Conservation (phyloP, 1,140 invertebrate genomes). For the Drosophila repletoides region DNA sequence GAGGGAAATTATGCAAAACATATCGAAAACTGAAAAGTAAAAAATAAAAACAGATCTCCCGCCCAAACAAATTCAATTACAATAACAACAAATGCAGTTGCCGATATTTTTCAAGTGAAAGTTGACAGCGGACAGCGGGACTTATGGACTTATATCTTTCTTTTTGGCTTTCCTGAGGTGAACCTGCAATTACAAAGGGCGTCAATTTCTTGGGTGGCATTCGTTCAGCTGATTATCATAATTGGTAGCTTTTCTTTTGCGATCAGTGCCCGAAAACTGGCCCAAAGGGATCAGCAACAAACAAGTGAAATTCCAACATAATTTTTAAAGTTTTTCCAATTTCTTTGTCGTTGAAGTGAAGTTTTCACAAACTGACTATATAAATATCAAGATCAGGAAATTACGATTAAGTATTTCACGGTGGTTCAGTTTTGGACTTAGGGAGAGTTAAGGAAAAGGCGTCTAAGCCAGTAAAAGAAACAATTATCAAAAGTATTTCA, state of each 20-base stretch:
- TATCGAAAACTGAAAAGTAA: slow-evolving; percentile 6
- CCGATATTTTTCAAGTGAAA: slow-evolving; percentile 62
- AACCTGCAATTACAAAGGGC: slow-evolving; percentile 38
- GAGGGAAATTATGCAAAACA: slow-evolving; percentile 64
- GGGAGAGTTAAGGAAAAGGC: no score
- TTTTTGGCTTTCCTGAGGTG: slow-evolving; percentile 43
- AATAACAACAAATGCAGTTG: slow-evolving; percentile 35
- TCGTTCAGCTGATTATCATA: slow-evolving; percentile 52
- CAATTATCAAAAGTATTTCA: slow-evolving; percentile 3
- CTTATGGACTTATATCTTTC: background rate
- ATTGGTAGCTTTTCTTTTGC: slow-evolving; percentile 27
- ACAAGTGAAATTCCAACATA: no score
- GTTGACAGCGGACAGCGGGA: slow-evolving; percentile 48
- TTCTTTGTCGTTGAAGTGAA: no score
- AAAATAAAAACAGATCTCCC: slow-evolving; percentile 10
- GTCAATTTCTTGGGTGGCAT: slow-evolving; percentile 32
- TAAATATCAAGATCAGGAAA: no score
- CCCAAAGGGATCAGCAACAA: no score
- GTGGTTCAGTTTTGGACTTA: no score
- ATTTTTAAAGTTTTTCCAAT: no score
- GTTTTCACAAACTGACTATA: no score
- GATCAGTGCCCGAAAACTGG: no score
- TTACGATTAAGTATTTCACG: no score
- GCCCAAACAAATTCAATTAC: slow-evolving; percentile 50
- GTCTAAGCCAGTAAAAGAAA: no score